Evolutionary conservation across 2,888 invertebrate species (phyloP).

Genomic region (Osedax frankpressi): DNA sequence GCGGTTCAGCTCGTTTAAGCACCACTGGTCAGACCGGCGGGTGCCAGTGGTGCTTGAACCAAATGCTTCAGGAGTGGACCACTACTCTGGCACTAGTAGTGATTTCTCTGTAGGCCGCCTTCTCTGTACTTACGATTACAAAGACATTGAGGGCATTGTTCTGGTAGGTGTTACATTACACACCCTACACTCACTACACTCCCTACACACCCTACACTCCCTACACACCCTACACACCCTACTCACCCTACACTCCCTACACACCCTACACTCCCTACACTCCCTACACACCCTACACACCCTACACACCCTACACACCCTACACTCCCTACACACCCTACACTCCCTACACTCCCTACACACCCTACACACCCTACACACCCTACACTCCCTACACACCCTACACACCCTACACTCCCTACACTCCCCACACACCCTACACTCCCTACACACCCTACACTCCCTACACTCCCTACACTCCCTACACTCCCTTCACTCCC

Average conservation of each 20-base stretch:
- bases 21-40: conserved; percentile 87
- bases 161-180: conserved; percentile 34
- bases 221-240: neutral
- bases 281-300: neutral
- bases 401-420: neutral
- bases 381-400: neutral
- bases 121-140: conserved; percentile 70
- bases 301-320: neutral
- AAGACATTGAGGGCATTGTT: conserved; percentile 68
- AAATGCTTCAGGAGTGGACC: conserved; percentile 79
- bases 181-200: neutral
- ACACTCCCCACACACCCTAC: neutral
- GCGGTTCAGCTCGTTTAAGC: conserved; percentile 80
- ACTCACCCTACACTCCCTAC: neutral
- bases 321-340: neutral
- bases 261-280: conserved; percentile 54
- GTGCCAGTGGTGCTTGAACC: conserved; percentile 78
- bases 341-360: conserved; percentile 48
- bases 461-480: conserved; percentile 52
- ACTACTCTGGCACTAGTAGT: conserved; percentile 74
- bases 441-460: conserved; percentile 48
- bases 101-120: too few species aligned
- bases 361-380: conserved; percentile 1
- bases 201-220: neutral
- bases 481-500: neutral